These are phyloP conservation scores for Micronycteris hirsuta DNA, from an alignment of 2,113 vertebrate genomes.

Conservation along the genomic window DNA sequence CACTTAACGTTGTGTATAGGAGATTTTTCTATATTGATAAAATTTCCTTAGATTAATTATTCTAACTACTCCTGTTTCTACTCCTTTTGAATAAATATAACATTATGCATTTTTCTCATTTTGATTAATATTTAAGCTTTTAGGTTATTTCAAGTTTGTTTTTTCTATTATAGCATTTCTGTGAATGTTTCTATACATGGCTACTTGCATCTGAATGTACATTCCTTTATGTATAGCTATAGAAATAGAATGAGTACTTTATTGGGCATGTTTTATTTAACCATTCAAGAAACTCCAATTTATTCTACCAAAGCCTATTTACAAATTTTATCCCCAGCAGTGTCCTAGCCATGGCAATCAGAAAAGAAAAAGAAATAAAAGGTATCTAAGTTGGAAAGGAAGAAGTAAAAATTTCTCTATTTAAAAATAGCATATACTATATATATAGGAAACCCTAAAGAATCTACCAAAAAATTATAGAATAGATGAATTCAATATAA, in stretches of 20 bases:
- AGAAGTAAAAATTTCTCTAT: background rate
- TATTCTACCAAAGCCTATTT: background rate
- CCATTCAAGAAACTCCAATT: background rate
- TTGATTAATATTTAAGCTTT: background rate
- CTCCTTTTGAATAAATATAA: background rate
- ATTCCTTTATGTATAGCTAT: background rate
- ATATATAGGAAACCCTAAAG: background rate
- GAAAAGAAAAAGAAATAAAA: background rate
- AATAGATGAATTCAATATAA: background rate
- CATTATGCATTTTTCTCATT: background rate
- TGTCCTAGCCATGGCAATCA: background rate
- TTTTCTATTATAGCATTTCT: background rate
- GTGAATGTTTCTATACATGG: background rate
- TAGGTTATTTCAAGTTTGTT: background rate
- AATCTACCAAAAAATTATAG: background rate
- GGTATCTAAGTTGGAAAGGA: background rate
- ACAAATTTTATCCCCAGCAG: background rate
- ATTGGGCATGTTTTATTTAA: background rate
- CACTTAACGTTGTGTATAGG: background rate
- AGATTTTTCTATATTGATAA: background rate
- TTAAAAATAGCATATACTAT: background rate
- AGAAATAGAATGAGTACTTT: background rate
- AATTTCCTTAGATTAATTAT: background rate
- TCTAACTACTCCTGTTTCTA: background rate
- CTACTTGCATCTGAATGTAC: background rate